phyloP scores from a whole-genome alignment of 2,888 invertebrate genomes.

The Lochmaea capreae region DNA sequence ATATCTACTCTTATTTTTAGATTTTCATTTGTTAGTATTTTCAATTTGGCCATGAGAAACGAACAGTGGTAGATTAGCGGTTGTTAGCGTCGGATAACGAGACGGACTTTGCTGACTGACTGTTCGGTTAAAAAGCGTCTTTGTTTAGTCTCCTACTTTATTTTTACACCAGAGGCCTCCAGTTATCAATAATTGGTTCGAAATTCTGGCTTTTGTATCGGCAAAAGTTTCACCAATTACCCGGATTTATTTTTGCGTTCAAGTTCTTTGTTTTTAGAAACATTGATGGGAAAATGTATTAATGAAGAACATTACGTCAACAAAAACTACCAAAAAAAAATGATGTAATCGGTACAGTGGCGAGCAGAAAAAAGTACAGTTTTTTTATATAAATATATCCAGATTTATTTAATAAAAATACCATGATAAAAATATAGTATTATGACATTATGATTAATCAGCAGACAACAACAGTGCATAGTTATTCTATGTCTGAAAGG shows the following conservation, averaged over 20 bases:
- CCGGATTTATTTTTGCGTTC: slow-evolving; percentile 42
- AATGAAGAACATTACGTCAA: slow-evolving; percentile 14
- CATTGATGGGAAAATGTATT: slow-evolving; percentile 24
- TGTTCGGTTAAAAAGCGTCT: slow-evolving; percentile 55
- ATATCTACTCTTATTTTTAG: slow-evolving; percentile 62
- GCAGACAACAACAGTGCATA: no score
- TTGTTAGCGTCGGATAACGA: slow-evolving; percentile 41
- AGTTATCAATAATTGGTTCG: slow-evolving; percentile 61
- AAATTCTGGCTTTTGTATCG: slow-evolving; percentile 55
- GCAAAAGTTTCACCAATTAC: slow-evolving; percentile 47
- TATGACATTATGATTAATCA: no score
- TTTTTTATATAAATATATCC: no score
- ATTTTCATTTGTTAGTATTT: slow-evolving; percentile 63
- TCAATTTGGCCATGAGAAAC: slow-evolving; percentile 57
- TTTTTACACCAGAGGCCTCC: slow-evolving; percentile 59
- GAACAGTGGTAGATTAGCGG: slow-evolving; percentile 52
- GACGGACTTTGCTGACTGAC: slow-evolving; percentile 48
- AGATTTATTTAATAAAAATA: not conserved
- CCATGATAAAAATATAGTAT: no score
- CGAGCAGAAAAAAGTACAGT: not conserved
- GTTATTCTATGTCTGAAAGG: no score
- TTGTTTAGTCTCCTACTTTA: slow-evolving; percentile 59
- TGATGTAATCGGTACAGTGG: not conserved
- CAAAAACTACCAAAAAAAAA: not conserved
- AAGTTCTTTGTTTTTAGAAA: slow-evolving; percentile 36